Evolutionary conservation across 2,113 vertebrate species (phyloP), one percentile per base, ranked within the genome.

Genomic region (Cepphus grylle): DNA sequence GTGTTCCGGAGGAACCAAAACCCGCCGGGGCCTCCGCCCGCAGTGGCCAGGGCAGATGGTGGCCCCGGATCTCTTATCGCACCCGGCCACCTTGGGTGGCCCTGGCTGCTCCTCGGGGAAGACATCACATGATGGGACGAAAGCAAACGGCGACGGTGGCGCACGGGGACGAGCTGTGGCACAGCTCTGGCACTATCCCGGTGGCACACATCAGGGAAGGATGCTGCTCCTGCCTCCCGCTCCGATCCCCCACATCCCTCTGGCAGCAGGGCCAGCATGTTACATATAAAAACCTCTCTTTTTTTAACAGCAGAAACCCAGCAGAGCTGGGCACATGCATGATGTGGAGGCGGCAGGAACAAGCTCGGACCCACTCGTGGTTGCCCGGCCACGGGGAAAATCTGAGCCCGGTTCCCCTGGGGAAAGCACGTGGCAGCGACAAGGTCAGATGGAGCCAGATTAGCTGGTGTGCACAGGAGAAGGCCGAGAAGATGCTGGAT

Each of bases 51-150:
- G 36, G n/a, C 73, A 83, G 94, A 91, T 80, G 79, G 45, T 8
- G 34, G 74, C 77, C 74, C 59, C 4, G 78, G 63, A 30, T 38
- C 63, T 52, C 97, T 98, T 98, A 97, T 97, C 97, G 6, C 52
- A 21, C 15, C n/a, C 38, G 12, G 84, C 92, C 97, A 98, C 96
- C 94, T 97, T 90, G 83, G 56, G 86, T 2, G 4, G 74, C 77
- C 62, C 12, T 21, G 4, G 36, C 80, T 79, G 86, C 74, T 93
- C 58, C 69, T 55, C 7, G 1, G 78, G 61, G 47, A 94, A 94
- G 43, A 42, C 78, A 59, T 52, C 85, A 47, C 66, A 11, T 3
- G 78, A 93, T 3, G n/a, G 85, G 26, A 84, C 26, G 14, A 53
- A 66, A 81, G 81, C 70, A 94, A 96, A 93, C 15, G 7, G 40